Evolutionary conservation across 2,113 vertebrate genomes (phyloP), one percentile per base, ranked within the genome.

Genomic region (Fregata magnificens): DNA sequence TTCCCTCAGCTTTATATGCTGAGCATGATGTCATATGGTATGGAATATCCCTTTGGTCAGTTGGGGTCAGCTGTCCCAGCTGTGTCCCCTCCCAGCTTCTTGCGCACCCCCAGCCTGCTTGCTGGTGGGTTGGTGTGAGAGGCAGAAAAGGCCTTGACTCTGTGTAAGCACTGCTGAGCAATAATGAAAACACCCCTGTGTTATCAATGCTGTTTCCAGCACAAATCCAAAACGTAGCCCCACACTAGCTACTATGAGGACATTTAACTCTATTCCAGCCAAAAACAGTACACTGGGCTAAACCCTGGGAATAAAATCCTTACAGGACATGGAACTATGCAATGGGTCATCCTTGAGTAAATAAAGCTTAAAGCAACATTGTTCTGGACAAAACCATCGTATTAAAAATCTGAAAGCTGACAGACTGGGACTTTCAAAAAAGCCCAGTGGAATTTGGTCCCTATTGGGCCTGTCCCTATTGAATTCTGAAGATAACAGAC

Each of bases 11-110:
- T 77, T 50, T 44, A 44, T 44, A 44, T 44, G 44, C 44, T 47
- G 19, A 47, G 45, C 45, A 19, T 47, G 45, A 47, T 14, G 18
- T 47, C 19, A 20, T 47, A 24, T 7, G 16, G 20, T 31, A 16
- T 47, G 29, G 29, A 11, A 11, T 24, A 21, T 28, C 44, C 14
- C 72, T 66, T 20, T 34, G 56, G 8, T 10, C 29, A 79, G 15
- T 1, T 55, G 32, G 55, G 17, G 13, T 45, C 69, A 77, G 28
- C 32, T 76, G 25, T 45, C 40, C 34, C 11, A 13, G 31, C 55
- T 47, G 13, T 29, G 25, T 53, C 12, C 4, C 14, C 9, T 76
- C 56, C 26, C n/a, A 50, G 0, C 3, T 49, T 4, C n/a, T 53
- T 32, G 10, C 56, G 32, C n/a, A 9, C 22, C 11, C 36, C 13